Percentiles rank a stretch among this genome's conserved stretches.
phyloP scores from a whole-genome alignment of 2,888 invertebrate species.

The Harmothoe impar region DNA sequence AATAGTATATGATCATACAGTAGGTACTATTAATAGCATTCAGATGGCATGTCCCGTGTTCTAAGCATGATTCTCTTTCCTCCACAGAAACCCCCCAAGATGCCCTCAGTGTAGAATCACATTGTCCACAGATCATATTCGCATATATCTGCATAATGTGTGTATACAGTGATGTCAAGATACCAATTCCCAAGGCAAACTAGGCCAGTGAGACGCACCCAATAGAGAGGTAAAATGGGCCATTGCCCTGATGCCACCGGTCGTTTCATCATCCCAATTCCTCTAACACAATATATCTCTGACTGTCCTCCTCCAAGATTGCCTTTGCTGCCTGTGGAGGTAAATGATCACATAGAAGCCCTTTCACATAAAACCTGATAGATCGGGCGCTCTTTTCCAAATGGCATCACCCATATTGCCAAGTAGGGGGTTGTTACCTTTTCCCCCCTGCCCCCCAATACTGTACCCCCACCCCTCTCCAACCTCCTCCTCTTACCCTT shows the following conservation, averaged over 20 bases:
- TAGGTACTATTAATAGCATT: neutral
- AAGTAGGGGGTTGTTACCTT: neutral
- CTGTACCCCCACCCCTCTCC: neutral
- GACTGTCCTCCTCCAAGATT: neutral
- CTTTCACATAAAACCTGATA: neutral
- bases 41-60: neutral
- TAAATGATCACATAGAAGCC: neutral
- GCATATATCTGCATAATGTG: neutral
- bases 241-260: neutral
- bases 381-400: neutral
- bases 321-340: neutral
- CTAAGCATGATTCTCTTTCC: neutral
- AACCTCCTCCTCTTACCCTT: neutral
- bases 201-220: neutral
- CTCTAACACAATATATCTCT: neutral
- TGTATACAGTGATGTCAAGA: neutral
- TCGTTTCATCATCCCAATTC: neutral
- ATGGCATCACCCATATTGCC: slow-evolving; percentile 3
- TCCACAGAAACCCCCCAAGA: too few relatives aligned
- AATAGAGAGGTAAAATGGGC: neutral
- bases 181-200: neutral
- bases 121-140: neutral
- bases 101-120: neutral
- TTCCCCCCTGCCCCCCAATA: neutral
- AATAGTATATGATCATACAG: too few relatives aligned